Percentiles rank a stretch among this genome's conserved stretches.
Conservation (phyloP, 1,140 invertebrate species). For the Thaumatotibia leucotreta region DNA sequence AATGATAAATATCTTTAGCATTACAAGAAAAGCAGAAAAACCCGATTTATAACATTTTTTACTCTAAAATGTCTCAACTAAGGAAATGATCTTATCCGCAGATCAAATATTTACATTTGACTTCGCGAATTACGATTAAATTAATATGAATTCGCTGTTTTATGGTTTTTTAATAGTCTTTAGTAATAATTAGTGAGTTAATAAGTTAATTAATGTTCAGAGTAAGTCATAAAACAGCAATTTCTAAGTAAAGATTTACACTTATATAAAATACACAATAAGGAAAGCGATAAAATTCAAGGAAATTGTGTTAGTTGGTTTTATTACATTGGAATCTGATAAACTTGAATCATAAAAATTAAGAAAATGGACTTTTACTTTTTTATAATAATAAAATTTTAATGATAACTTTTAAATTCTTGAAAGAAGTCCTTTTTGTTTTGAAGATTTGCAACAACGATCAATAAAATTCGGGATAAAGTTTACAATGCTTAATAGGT, state of each 20-base stretch:
- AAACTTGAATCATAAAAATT: background rate
- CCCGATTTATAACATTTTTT: no score
- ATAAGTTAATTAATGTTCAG: background rate
- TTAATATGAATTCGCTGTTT: background rate
- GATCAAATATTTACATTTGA: background rate
- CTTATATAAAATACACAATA: background rate
- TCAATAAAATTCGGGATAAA: no score
- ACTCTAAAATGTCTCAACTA: no score
- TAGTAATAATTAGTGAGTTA: background rate
- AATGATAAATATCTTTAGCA: no score
- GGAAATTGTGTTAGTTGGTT: background rate
- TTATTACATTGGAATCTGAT: background rate
- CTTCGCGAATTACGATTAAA: background rate
- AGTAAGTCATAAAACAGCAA: background rate
- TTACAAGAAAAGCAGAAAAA: no score
- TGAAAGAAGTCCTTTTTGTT: no score
- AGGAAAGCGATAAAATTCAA: background rate
- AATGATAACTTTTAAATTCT: no score
- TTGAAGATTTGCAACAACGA: no score
- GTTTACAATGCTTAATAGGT: no score
- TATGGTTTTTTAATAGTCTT: background rate
- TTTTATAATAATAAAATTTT: no score
- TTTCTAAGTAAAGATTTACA: background rate
- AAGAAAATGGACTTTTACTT: no score
- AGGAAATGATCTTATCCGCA: background rate